Evolutionary conservation across 2,888 invertebrate genomes (phyloP).

Genomic region (Conus canariensis): DNA sequence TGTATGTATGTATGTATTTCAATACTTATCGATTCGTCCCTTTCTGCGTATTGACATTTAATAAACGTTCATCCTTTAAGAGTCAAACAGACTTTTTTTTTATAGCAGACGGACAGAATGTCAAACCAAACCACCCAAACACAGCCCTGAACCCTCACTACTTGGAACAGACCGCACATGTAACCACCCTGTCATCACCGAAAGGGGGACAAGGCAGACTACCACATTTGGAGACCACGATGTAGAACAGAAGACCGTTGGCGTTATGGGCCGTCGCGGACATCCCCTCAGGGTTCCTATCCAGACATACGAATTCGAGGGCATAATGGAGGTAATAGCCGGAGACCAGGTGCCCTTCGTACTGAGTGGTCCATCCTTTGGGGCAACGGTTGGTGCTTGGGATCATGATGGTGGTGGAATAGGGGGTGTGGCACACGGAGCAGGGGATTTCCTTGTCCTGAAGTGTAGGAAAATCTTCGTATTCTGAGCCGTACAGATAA

Average conservation of each 20-base stretch:
- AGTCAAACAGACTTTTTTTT: too few species aligned
- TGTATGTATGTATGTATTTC: neutral
- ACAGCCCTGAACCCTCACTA: neutral
- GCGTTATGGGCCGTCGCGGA: neutral
- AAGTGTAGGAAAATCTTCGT: neutral
- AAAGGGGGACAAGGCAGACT: conserved; percentile 22
- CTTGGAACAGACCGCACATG: conserved; percentile 16
- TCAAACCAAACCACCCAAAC: neutral
- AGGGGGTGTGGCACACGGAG: neutral
- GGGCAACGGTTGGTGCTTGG: neutral
- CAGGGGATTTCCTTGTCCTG: neutral
- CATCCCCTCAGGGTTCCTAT: neutral
- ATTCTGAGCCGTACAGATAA: conserved; percentile 8
- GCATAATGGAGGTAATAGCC: neutral
- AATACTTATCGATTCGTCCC: too few species aligned
- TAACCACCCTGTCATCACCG: neutral
- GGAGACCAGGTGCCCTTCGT: neutral
- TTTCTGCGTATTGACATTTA: too few species aligned
- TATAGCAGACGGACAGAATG: neutral
- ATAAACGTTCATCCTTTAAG: too few species aligned
- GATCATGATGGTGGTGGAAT: conserved; percentile 15
- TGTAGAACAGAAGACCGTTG: conserved; percentile 1
- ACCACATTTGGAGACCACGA: neutral
- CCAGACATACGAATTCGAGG: conserved; percentile 6
- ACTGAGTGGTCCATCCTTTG: neutral